phyloP scores from a whole-genome alignment of 1,140 invertebrate genomes.

The Drosophila nikananu region DNA sequence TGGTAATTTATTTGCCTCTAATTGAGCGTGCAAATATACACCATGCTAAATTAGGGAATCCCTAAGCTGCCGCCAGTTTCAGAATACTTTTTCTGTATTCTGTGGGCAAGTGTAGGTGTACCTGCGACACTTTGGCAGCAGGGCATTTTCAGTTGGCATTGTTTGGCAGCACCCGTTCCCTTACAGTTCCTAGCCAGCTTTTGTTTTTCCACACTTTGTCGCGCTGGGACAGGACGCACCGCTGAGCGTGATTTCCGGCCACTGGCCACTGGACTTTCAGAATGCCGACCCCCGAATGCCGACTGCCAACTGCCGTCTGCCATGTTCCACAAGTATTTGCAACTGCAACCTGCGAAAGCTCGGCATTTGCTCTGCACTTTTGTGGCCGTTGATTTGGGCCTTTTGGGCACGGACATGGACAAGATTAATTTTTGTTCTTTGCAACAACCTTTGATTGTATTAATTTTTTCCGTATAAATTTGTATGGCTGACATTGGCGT shows the following conservation, averaged over 20 bases:
- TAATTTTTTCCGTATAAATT: conserved; percentile 62
- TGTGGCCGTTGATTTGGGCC: conserved; percentile 38
- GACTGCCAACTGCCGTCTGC: conserved; percentile 7
- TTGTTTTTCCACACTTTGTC: conserved; percentile 61
- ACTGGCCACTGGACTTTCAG: conserved; percentile 40
- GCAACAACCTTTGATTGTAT: conserved; percentile 57
- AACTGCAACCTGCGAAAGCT: conserved; percentile 12
- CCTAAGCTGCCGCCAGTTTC: not conserved
- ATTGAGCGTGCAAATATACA: not conserved
- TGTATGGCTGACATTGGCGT: conserved; percentile 12
- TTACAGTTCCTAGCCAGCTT: conserved; percentile 28
- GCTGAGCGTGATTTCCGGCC: conserved; percentile 76
- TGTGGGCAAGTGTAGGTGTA: not conserved
- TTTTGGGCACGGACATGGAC: conserved; percentile 26
- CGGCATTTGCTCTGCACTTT: conserved; percentile 24
- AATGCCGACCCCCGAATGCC: conserved; percentile 1
- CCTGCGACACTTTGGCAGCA: not conserved
- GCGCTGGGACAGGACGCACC: conserved; percentile 46
- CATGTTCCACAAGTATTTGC: conserved; percentile 20
- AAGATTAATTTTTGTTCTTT: conserved; percentile 32
- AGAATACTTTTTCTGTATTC: not conserved
- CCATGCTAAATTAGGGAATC: not conserved
- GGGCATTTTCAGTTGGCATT: conserved; percentile 10
- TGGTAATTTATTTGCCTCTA: not conserved
- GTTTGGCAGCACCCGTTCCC: not conserved